Evolutionary conservation across 1,140 invertebrate species (phyloP), one percentile per base, ranked within the genome.

Genomic region (Drosophila watanabei): DNA sequence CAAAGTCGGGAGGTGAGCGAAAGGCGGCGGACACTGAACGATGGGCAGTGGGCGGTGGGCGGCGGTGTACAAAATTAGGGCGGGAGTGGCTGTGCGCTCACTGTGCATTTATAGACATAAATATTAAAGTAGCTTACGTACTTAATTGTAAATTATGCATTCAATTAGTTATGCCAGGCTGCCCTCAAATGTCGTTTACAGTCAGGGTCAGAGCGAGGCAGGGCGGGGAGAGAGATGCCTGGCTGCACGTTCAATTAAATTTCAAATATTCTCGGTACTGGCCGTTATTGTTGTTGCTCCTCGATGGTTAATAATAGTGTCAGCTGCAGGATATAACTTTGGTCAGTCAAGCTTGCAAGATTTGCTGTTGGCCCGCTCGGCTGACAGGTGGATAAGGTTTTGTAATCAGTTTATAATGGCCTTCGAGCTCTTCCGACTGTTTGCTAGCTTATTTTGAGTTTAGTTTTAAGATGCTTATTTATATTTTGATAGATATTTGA

Each of bases 111-210:
- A 83, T 57, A 81, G 73, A 88, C 85, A 88, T 88, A 89, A 89
- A 88, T 89, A 89, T 84, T 89, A 88, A 88, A 89, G 85, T 89
- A 88, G 85, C 85, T 89, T 89, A 84, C 81, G 78, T 81, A 88
- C 80, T 88, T 88, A 88, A 88, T 89, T 89, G 78, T 88, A 84
- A 89, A 88, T 88, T 89, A 88, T 88, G 85, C 82, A 88, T 88
- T 88, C 85, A 88, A 88, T 88, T 89, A 88, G 85, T 78, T 89
- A 68, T 80, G 76, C 71, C 76, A 77, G 68, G 52, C 70, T 79
- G 63, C 51, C 64, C 65, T 28, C 16, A 66, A 45, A 72, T 69
- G 57, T 66, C 62, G 24, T 73, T 75, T 45, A 18, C 52, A 65
- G 46, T 41, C 61, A 51, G 39, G 62, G 20, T 41, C 73, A 51